Conservation (phyloP, 1,140 invertebrate species). For the Lordiphosa stackelbergi region DNA sequence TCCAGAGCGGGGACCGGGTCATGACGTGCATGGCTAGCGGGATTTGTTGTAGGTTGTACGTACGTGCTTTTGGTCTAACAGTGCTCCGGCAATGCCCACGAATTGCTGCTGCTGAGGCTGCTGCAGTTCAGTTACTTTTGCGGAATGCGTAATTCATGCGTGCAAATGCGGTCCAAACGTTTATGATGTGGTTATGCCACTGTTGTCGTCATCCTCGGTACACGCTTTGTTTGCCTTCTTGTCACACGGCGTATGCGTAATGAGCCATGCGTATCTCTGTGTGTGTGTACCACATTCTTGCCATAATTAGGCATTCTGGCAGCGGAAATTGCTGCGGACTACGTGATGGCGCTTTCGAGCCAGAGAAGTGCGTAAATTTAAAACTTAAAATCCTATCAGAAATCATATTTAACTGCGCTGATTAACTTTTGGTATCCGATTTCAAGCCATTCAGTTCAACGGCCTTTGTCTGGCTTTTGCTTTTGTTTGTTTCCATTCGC, state of each 20-base stretch:
- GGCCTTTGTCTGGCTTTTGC: constrained; percentile 6
- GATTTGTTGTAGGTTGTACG: constrained; percentile 1
- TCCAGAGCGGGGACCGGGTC: constrained; percentile 27
- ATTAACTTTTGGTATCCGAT: constrained; percentile 4
- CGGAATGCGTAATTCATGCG: constrained; percentile 71
- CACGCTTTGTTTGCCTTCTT: constrained; percentile 58
- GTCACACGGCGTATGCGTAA: constrained; percentile 64
- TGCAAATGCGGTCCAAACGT: constrained; percentile 66
- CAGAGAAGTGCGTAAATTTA: constrained; percentile 18
- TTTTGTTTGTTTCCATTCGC: not conserved
- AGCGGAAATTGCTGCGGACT: constrained; percentile 39
- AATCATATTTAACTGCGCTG: not conserved
- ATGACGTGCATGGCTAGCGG: constrained; percentile 28
- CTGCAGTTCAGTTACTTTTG: constrained; percentile 62
- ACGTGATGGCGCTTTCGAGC: constrained; percentile 30
- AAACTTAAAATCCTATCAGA: constrained; percentile 28
- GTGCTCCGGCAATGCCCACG: constrained; percentile 46
- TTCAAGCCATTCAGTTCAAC: constrained; percentile 7
- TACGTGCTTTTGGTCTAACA: constrained; percentile 39
- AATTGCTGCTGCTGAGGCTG: constrained; percentile 33
- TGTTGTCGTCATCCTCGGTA: constrained; percentile 13
- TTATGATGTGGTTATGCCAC: constrained; percentile 63
- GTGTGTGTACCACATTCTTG: constrained; percentile 39
- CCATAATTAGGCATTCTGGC: constrained; percentile 67
- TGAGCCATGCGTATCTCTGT: constrained; percentile 46